Evolutionary conservation across 2,797 vertebrate species (phyloP).

Genomic region (Argya squamiceps): DNA sequence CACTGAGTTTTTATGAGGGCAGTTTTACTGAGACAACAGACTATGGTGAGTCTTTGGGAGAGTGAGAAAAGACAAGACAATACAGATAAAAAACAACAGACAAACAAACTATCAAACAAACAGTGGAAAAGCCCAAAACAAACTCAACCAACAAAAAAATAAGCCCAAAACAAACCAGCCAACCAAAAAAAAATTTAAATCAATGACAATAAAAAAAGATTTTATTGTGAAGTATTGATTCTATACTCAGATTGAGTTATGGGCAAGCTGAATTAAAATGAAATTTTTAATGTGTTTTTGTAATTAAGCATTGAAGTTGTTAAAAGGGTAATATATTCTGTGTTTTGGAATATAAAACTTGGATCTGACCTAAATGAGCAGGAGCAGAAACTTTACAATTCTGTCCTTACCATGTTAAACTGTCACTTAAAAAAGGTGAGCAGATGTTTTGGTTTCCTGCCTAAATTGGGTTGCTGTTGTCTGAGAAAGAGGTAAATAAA

Average conservation of each 20-base stretch:
- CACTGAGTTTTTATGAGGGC: background rate
- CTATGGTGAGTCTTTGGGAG: background rate
- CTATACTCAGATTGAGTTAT: background rate
- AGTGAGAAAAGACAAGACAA: background rate
- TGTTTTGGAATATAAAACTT: background rate
- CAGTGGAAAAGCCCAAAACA: background rate
- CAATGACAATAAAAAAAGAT: accelerated
- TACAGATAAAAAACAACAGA: background rate
- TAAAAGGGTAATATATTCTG: background rate
- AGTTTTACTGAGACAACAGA: background rate
- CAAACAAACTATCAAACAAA: too few relatives aligned
- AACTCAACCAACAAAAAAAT: background rate
- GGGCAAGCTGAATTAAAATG: background rate
- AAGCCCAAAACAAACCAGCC: accelerated
- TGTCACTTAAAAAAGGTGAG: accelerated
- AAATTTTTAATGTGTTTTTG: accelerated
- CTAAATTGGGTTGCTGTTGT: background rate
- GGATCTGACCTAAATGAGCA: background rate
- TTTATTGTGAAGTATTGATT: background rate
- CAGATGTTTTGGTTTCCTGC: background rate
- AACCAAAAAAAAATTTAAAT: accelerated
- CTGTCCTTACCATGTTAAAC: background rate
- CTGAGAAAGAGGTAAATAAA: background rate
- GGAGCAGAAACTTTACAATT: background rate
- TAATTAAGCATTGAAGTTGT: background rate